Base-by-base conservation (phyloP, 2,113 vertebrate species). In the Tamias sibiricus region DNA sequence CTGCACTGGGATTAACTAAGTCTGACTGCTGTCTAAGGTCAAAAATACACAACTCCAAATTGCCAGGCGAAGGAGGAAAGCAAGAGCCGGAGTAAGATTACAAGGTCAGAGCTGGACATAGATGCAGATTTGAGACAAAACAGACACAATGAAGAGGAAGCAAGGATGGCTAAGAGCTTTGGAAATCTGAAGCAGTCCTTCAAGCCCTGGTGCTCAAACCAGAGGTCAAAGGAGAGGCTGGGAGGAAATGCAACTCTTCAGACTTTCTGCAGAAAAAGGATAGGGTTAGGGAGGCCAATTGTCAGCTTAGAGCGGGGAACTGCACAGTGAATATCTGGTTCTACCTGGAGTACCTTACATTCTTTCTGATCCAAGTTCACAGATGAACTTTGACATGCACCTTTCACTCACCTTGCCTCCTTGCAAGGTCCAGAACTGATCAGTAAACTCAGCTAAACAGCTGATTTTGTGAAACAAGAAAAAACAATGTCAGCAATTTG, bases 101-200 rank as follows among this genome's bases (percentile, higher is more conserved):
- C n/a, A 32, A 80, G 22, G 16, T 30, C 40, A 66, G 44, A 37
- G 75, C 57, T 57, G 64, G 32, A 17, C 17, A 82, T 57, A 66
- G 75, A 52, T n/a, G 47, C 69, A 79, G 66, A 93, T 76, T 62
- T 94, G 94, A 96, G 54, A 91, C 24, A 87, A 91, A 94, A 72
- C 77, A 94, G 77, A 93, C 32, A 37, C 40, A 35, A 49, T 64
- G 40, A 54, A 62, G 42, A 83, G 86, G 88, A 93, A 91, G 54
- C 40, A 88, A 97, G 47, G 13, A 72, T 37, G 72, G 52, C 54
- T 42, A 57, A 86, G 49, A 93, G 47, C 26, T 95, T 82, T 79
- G 91, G 26, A 74, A 94, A 32, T 79, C 92, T 54, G n/a, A 83
- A 59, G 30, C 44, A 62, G 68, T 66, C 72, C 92, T 93, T 91